Evolutionary conservation across 2,888 invertebrate genomes (phyloP).

Genomic region (Coleophora deauratella): DNA sequence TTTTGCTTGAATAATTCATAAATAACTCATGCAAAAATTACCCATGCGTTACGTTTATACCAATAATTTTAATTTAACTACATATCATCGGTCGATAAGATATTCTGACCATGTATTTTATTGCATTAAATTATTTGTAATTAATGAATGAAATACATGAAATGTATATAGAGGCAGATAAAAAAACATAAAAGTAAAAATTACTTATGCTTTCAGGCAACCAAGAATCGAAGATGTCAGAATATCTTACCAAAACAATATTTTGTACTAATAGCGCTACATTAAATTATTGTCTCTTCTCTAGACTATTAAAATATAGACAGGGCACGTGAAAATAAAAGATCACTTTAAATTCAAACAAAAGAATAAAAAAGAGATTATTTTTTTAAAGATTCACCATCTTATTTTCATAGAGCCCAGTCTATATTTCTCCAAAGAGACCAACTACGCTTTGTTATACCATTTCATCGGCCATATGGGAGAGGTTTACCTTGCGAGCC

Average conservation of each 20-base stretch:
- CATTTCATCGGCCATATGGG: slow-evolving; percentile 50
- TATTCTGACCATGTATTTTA: background rate
- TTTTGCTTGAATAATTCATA: slow-evolving; percentile 11
- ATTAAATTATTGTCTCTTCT: too few species aligned
- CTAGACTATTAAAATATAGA: too few species aligned
- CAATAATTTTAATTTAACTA: slow-evolving; percentile 36
- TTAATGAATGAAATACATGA: too few species aligned
- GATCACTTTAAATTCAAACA: too few species aligned
- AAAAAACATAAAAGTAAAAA: too few species aligned
- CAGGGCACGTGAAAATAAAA: too few species aligned
- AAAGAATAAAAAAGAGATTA: too few species aligned
- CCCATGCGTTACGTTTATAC: slow-evolving; percentile 44
- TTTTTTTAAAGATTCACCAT: too few species aligned
- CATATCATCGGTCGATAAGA: slow-evolving; percentile 30
- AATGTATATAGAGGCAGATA: too few species aligned
- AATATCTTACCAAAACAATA: slow-evolving; percentile 11
- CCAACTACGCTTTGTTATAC: slow-evolving; percentile 35
- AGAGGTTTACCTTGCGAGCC: slow-evolving; percentile 74
- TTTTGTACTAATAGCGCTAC: background rate
- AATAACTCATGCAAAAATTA: slow-evolving; percentile 42
- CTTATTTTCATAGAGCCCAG: too few species aligned
- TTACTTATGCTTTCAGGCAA: too few species aligned
- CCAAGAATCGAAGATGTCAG: slow-evolving; percentile 13
- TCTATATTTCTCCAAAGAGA: background rate
- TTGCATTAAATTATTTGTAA: too few species aligned